Evolutionary conservation across 2,113 vertebrate species (phyloP), one percentile per base, ranked within the genome.

Genomic region (Dendrocopos noguchii): DNA sequence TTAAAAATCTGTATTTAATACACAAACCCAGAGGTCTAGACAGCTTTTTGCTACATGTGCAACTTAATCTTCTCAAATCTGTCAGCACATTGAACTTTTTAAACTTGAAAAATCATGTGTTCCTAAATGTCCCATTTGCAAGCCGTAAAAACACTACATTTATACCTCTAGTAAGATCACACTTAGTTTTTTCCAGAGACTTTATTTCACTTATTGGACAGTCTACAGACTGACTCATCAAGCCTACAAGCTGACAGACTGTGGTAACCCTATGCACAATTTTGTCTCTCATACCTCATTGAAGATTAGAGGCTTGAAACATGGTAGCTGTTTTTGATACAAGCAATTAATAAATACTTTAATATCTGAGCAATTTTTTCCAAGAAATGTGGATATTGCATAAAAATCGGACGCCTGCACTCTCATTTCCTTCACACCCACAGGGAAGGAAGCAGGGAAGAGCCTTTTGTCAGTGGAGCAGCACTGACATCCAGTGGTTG

Each of bases 401-500:
- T 22, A 84, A 72, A 89, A 73, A 4, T 12, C 25, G 53, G 31
- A 6, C 61, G 7, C 6, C 74, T 55, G 55, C 0, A 3, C 14
- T 63, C 46, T 31, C 7, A 1, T 25, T 81, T 79, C 10, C 47
- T 31, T 76, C 53, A 13, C 12, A 27, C 21, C 19, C 53, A 12
- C 8, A 28, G 33, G 34, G 5, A 74, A 70, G 42, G 56, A 55
- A 59, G 46, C 3, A 4, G 44, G 42, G 39, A 85, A 63, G 18
- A 39, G 15, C 34, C 31, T 79, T 56, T 88, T 60, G 61, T 52
- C 68, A 59, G 86, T 36, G 61, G 94, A 96, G 96, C 84, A 95
- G 91, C 70, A 84, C 67, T 97, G 95, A 97, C 82, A 96, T 70
- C 94, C 91, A 97, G 95, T 87, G 95, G 93, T 1, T 82, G 21